phyloP scores from a whole-genome alignment of 2,888 invertebrate species.

The Oscheius sp. region DNA sequence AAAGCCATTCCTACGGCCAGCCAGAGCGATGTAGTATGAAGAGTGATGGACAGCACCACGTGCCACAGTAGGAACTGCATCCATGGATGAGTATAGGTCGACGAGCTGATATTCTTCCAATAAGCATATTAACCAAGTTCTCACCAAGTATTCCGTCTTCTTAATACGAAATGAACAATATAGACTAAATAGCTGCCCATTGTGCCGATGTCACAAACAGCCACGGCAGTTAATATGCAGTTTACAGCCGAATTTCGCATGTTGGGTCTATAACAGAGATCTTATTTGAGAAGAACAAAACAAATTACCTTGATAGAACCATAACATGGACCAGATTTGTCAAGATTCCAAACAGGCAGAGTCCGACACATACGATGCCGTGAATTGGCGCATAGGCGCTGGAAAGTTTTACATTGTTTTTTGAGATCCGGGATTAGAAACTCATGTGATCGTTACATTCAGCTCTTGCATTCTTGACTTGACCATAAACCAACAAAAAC shows the following conservation, averaged over 20 bases:
- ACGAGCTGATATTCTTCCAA: slow-evolving; percentile 49
- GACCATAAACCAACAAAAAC: slow-evolving; percentile 1
- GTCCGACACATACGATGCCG: slow-evolving; percentile 66
- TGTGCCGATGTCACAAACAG: slow-evolving; percentile 69
- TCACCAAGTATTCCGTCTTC: slow-evolving; percentile 51
- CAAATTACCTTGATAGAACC: slow-evolving; percentile 58
- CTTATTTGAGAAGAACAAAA: background rate
- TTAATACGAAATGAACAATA: slow-evolving; percentile 67
- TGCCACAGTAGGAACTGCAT: slow-evolving; percentile 68
- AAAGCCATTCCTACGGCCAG: slow-evolving; percentile 72
- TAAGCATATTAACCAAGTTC: background rate
- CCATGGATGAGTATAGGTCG: slow-evolving; percentile 67
- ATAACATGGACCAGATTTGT: slow-evolving; percentile 70
- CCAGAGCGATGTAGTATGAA: slow-evolving; percentile 71
- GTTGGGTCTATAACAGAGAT: slow-evolving; percentile 41
- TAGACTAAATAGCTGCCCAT: slow-evolving; percentile 70
- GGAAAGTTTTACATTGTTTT: slow-evolving; percentile 22
- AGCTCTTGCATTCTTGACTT: slow-evolving; percentile 3
- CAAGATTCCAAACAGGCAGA: slow-evolving; percentile 70
- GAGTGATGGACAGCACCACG: slow-evolving; percentile 66
- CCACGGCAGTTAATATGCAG: slow-evolving; percentile 68
- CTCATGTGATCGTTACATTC: background rate
- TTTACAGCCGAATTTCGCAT: slow-evolving; percentile 66
- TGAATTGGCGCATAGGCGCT: slow-evolving; percentile 69
- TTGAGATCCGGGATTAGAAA: background rate